These are phyloP conservation scores for Oreamnos americanus DNA, from an alignment of 2,113 vertebrate genomes.

Conservation along the genomic window DNA sequence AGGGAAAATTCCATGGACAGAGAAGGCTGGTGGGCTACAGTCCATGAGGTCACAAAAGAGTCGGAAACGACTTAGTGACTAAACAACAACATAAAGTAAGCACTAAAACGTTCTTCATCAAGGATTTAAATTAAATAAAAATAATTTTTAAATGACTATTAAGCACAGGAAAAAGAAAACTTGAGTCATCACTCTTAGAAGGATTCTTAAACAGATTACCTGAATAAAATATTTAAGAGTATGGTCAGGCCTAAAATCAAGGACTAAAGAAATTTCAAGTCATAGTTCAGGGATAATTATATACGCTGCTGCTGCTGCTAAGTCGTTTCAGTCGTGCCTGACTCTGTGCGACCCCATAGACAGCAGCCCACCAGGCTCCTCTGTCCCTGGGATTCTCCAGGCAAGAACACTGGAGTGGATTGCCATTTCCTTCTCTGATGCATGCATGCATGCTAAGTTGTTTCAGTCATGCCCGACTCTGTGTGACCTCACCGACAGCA, in stretches of 20 bases:
- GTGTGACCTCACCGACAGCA: background rate
- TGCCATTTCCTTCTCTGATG: background rate
- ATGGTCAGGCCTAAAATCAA: background rate
- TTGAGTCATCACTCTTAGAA: background rate
- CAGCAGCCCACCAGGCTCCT: background rate
- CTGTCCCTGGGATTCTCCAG: background rate
- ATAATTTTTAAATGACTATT: background rate
- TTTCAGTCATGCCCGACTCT: background rate
- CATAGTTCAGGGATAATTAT: background rate
- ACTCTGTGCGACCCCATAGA: background rate
- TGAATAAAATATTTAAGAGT: background rate
- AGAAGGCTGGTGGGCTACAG: background rate
- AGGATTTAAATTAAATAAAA: slow-evolving; percentile 2
- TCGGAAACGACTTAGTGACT: background rate
- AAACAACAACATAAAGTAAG: background rate
- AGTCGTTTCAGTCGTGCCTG: background rate
- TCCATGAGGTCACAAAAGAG: background rate
- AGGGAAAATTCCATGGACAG: background rate
- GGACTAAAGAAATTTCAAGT: background rate
- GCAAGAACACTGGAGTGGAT: background rate
- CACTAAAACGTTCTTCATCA: background rate
- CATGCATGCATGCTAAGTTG: background rate
- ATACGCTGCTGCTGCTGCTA: background rate
- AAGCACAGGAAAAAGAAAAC: background rate
- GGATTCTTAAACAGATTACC: background rate